phyloP scores from a whole-genome alignment of 2,888 invertebrate genomes.

The Acleris holmiana region DNA sequence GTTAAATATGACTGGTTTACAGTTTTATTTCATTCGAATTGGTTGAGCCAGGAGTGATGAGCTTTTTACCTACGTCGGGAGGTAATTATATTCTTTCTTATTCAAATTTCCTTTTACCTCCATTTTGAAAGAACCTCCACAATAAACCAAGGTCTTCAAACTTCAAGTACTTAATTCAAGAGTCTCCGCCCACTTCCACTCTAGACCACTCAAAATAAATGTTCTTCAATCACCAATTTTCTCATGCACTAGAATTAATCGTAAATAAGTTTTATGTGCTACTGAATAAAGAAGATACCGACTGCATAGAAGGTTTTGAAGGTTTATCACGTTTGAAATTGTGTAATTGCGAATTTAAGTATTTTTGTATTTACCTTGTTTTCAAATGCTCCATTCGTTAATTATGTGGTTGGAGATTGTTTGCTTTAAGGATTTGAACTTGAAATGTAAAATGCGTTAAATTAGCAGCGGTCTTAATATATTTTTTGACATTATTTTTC shows the following conservation, averaged over 20 bases:
- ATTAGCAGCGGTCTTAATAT: no score
- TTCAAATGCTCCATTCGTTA: background rate
- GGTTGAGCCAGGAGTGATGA: no score
- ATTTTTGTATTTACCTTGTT: background rate
- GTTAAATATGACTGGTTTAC: no score
- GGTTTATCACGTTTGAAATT: constrained; percentile 34
- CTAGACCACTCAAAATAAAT: constrained; percentile 33
- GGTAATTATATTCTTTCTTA: no score
- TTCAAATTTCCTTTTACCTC: background rate
- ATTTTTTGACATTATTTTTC: no score
- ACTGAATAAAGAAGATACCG: constrained; percentile 8
- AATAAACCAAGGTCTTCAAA: constrained; percentile 12
- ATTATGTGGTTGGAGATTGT: background rate
- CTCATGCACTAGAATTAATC: constrained; percentile 1
- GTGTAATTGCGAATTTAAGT: constrained; percentile 29
- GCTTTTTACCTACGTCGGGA: no score
- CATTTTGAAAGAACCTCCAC: background rate
- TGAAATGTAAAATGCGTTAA: no score
- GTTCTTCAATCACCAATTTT: constrained; percentile 32
- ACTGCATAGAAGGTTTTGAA: constrained; percentile 8
- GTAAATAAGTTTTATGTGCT: constrained; percentile 21
- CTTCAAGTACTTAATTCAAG: constrained; percentile 26
- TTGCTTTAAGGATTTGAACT: no score
- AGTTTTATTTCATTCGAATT: no score
- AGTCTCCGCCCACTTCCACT: constrained; percentile 32